Percentiles rank a stretch among this genome's conserved stretches.
These are phyloP conservation scores for Choristoneura fumiferana DNA, from an alignment of 1,140 invertebrate species.

Conservation along the genomic window DNA sequence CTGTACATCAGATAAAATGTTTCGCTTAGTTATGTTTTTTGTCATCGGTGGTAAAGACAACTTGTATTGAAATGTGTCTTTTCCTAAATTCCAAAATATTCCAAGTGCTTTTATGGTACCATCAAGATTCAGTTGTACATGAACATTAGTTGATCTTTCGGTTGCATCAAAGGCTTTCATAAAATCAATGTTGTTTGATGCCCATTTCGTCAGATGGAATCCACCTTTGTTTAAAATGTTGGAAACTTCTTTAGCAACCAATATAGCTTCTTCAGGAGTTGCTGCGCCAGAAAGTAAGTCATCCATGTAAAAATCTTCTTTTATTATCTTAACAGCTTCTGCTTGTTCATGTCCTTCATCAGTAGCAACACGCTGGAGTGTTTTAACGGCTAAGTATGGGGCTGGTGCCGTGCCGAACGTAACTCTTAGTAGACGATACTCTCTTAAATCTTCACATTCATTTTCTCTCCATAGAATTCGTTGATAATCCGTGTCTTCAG, in stretches of 20 bases:
- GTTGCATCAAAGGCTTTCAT: constrained; percentile 23
- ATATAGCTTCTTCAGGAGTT: not conserved
- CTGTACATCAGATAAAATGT: not conserved
- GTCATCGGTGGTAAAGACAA: constrained; percentile 23
- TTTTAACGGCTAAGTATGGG: constrained; percentile 35
- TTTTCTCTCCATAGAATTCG: too few relatives aligned
- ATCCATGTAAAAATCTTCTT: too few relatives aligned
- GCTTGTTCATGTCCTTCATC: not conserved
- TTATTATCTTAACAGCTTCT: constrained; percentile 12
- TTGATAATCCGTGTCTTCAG: constrained; percentile 35
- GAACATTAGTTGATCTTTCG: constrained; percentile 26
- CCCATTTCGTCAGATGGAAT: constrained; percentile 41
- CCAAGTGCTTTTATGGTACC: constrained; percentile 48
- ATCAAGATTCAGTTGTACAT: constrained; percentile 34
- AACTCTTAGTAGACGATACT: constrained; percentile 27
- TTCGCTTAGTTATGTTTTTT: constrained; percentile 41
- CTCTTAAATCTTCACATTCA: constrained; percentile 29
- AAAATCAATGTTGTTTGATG: constrained; percentile 32
- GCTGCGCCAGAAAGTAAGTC: not conserved
- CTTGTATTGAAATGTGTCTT: constrained; percentile 44
- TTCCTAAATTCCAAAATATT: constrained; percentile 41
- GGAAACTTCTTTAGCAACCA: not conserved
- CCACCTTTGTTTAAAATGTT: constrained; percentile 29
- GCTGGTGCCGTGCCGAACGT: constrained; percentile 37
- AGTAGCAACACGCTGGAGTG: constrained; percentile 24